Base-by-base conservation (phyloP, 2,113 vertebrate genomes). In the Neotoma lepida region DNA sequence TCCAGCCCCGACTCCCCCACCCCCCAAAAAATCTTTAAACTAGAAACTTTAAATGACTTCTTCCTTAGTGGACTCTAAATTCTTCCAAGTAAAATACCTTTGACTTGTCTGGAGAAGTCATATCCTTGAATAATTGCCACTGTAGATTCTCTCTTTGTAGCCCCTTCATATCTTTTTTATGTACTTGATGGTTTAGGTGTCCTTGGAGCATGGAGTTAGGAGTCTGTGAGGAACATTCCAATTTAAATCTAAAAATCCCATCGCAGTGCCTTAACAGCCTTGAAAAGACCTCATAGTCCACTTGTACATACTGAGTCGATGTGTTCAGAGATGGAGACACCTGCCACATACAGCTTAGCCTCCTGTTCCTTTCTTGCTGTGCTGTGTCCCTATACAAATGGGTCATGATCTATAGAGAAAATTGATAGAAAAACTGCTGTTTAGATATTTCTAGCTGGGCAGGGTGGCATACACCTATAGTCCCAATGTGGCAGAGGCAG, bases 21-120 rank as follows among this genome's bases (percentile, higher is more conserved):
- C 54, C 17, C 54, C 54, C 28, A 56, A n/a, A 56, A 54, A 78
- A 4, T 13, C n/a, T 84, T 85, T 46, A 90, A 87, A 71, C 9
- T 87, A 39, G 80, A 95, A 88, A 90, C 15, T 54, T 88, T 71
- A 89, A 93, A 51, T 70, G 8, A 17, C 26, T 71, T 78, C 28
- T 64, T 80, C 51, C 4, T 49, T 26, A 41, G 33, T 30, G 88
- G 63, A 80, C 63, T 41, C 44, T 64, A 61, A 88, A 71, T 92
- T 46, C 44, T 71, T 63, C 22, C 9, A 68, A 51, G 64, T 93
- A 86, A 56, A 74, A 49, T n/a, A 12, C 6, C 44, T 30, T 35
- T 77, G 64, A 26, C 14, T 90, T 76, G 44, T 73, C 73, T 85
- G 54, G 26, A 41, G 51, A 49, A 84, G 61, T n/a, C 35, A 14